These are phyloP conservation scores for Tricholaema leucomelas DNA, from an alignment of 2,113 vertebrate species.

Conservation along the genomic window DNA sequence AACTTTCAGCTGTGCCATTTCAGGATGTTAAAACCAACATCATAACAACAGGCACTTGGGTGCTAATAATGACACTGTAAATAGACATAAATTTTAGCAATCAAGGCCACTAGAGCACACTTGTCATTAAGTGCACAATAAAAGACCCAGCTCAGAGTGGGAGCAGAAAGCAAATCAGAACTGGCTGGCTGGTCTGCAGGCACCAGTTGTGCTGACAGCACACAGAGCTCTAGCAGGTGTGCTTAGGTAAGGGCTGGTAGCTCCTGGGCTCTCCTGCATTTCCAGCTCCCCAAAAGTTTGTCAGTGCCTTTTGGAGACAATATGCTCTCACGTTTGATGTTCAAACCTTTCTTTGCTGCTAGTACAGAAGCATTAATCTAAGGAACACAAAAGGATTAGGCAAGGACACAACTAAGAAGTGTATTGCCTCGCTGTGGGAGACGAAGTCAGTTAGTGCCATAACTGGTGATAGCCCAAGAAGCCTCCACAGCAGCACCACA, in stretches of 20 bases:
- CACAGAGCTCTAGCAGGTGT: neutral
- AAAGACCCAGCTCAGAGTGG: neutral
- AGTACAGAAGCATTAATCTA: neutral
- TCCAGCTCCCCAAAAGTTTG: neutral
- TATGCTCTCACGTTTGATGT: neutral
- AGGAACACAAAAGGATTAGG: neutral
- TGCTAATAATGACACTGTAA: neutral
- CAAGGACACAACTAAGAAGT: neutral
- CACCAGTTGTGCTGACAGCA: neutral
- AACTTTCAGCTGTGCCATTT: neutral
- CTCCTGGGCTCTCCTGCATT: neutral
- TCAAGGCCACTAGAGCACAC: constrained; percentile 5
- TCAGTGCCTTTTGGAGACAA: neutral
- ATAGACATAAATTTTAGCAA: constrained; percentile 33
- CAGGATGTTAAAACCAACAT: constrained; percentile 41
- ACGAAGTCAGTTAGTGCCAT: neutral
- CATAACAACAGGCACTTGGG: neutral
- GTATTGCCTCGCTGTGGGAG: neutral
- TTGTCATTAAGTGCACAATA: constrained; percentile 23
- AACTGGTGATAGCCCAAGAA: neutral
- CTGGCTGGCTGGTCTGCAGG: neutral
- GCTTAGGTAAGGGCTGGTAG: neutral
- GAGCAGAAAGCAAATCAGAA: neutral
- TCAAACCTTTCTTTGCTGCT: neutral
- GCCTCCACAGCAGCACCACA: neutral